Conservation (phyloP, 1,140 invertebrate genomes). For the Marisa cornuarietis region DNA sequence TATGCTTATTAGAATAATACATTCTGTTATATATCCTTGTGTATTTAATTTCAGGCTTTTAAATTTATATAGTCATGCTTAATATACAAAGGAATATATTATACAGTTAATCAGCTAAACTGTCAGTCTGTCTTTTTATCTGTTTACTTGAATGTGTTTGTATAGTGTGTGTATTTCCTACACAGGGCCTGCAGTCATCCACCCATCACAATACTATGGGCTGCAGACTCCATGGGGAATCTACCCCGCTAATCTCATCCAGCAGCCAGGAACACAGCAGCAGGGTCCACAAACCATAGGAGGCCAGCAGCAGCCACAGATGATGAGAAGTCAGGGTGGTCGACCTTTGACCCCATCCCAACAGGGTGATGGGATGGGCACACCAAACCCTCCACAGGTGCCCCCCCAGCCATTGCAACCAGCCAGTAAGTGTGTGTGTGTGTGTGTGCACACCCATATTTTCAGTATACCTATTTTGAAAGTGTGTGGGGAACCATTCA, state of each 20-base stretch:
- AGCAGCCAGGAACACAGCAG: constrained; percentile 53
- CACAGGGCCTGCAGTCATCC: constrained; percentile 60
- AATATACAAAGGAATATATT: too few relatives aligned
- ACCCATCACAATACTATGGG: constrained; percentile 63
- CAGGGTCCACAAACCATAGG: constrained; percentile 35
- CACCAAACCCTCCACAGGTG: constrained; percentile 32
- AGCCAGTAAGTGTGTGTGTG: constrained; percentile 29
- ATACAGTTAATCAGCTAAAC: too few relatives aligned
- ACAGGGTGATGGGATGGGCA: constrained; percentile 46
- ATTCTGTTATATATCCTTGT: background rate
- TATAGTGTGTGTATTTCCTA: background rate
- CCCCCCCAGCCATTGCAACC: constrained; percentile 40
- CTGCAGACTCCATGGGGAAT: constrained; percentile 68
- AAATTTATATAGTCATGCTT: background rate
- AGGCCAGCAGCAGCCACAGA: constrained; percentile 50
- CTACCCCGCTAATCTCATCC: constrained; percentile 63
- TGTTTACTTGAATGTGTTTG: too few relatives aligned
- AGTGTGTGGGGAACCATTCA: background rate
- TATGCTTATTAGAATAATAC: background rate
- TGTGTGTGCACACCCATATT: background rate
- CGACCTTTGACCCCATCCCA: constrained; percentile 70
- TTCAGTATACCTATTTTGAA: background rate
- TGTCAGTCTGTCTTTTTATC: too few relatives aligned
- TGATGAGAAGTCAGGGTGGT: constrained; percentile 55
- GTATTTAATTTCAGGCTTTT: background rate